Base-by-base conservation (phyloP, 64 coral and sea anemone species). In the Platygyra sinensis region DNA sequence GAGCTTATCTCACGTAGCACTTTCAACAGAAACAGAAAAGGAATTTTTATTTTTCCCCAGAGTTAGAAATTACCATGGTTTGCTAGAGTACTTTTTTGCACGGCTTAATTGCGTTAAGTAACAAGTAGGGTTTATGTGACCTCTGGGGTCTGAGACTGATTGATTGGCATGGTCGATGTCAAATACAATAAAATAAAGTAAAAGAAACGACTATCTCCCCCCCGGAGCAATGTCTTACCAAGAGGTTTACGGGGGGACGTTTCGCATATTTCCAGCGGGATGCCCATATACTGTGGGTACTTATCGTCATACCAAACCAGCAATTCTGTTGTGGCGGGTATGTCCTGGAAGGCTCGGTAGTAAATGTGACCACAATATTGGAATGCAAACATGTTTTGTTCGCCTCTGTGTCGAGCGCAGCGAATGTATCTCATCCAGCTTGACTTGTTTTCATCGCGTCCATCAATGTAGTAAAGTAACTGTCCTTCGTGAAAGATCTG, bases 381-480 rank as follows among this genome's bases (percentile, higher is more conserved):
- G 16, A 92, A 92, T 8, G 90, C 90, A 24, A 64, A 87, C 36
- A 92, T 84, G 75, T 92, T 92, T 51, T 92, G 90, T 72, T 92
- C 90, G 64, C 50, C 27, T 24, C 77, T 20, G 62, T 87, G 19
- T 7, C 83, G 72, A 16, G 83, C 82, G 38, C 90, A 87, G 16
- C 75, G 36, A 30, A 92, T 92, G 30, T 78, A 92, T 74, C 90
- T 62, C 90, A 92, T 92, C 90, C 90, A 92, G 17, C 90, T 92
- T 0, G 90, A 60, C 30, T 64, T 92, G 75, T 87, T 92, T 27
- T 92, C 82, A 24, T 92, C 74, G 65, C 73, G 74, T 65, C 90
- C 90, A 61, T 92, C 90, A 20, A 92, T 79, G 74, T 79, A 92
- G 30, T 77, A 75, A 87, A 65, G 33, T n/a, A 92, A 75, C 3